phyloP scores from a whole-genome alignment of 2,113 vertebrate species.

The Lagopus leucura region DNA sequence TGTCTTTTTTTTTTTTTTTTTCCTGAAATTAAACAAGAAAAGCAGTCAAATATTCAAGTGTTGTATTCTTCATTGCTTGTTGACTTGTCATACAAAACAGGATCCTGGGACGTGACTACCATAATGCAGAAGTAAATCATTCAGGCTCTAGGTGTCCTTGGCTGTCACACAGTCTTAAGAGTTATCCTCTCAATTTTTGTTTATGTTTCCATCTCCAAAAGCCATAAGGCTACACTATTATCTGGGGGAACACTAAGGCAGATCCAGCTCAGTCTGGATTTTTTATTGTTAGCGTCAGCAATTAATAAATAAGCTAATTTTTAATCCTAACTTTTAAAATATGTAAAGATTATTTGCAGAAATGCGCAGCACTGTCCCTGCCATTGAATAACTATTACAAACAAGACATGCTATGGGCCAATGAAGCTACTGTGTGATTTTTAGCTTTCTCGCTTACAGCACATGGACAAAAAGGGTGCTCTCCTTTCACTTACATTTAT shows the following conservation, averaged over 20 bases:
- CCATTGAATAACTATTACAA: not conserved
- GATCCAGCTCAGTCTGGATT: not conserved
- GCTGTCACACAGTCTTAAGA: slow-evolving; percentile 13
- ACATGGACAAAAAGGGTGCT: not conserved
- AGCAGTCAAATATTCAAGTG: not conserved
- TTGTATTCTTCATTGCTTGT: slow-evolving; percentile 33
- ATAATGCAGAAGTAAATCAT: slow-evolving; percentile 42
- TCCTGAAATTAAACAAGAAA: slow-evolving; percentile 33
- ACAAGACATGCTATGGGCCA: not conserved
- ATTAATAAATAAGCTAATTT: not conserved
- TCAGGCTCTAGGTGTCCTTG: slow-evolving; percentile 2
- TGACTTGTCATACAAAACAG: slow-evolving; percentile 32
- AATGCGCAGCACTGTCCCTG: not conserved
- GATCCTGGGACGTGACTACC: not conserved
- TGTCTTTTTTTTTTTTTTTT: not conserved
- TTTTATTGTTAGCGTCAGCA: not conserved
- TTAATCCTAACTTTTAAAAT: not conserved
- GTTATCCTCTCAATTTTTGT: slow-evolving; percentile 32
- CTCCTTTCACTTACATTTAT: not conserved
- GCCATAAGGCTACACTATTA: not conserved
- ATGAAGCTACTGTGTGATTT: not conserved
- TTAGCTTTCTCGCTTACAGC: not conserved
- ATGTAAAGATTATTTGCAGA: not conserved
- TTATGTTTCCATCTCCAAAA: slow-evolving; percentile 19
- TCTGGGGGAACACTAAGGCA: not conserved